Evolutionary conservation across 2,113 vertebrate species (phyloP).

Genomic region (Dissostichus mawsoni): DNA sequence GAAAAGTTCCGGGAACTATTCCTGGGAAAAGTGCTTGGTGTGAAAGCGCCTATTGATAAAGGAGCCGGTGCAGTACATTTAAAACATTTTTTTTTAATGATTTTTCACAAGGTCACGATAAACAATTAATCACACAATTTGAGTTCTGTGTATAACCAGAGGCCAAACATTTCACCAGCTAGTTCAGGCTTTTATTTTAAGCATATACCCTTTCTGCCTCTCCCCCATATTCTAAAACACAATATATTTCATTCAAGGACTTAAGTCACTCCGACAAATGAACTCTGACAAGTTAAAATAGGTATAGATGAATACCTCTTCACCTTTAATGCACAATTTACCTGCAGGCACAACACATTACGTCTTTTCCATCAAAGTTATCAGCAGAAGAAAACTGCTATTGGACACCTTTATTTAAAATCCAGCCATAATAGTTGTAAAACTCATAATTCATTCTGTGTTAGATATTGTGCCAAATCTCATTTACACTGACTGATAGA

Average conservation of each 20-base stretch:
- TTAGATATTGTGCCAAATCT: slow-evolving; percentile 67
- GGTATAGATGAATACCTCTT: neutral
- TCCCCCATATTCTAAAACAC: slow-evolving; percentile 15
- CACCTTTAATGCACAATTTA: slow-evolving; percentile 29
- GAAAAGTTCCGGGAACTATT: too few species aligned
- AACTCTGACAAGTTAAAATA: slow-evolving; percentile 34
- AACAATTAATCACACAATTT: slow-evolving; percentile 59
- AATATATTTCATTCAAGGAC: slow-evolving; percentile 8
- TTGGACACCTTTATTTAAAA: slow-evolving; percentile 61
- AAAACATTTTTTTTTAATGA: too few species aligned
- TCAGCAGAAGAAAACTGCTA: slow-evolving; percentile 11
- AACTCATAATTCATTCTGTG: slow-evolving; percentile 54
- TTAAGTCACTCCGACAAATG: neutral
- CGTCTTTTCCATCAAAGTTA: slow-evolving; percentile 39
- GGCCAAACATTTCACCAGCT: slow-evolving; percentile 26
- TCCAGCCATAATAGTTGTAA: slow-evolving; percentile 36
- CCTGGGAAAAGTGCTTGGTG: too few species aligned
- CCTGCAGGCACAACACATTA: slow-evolving; percentile 29
- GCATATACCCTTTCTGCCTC: slow-evolving; percentile 1
- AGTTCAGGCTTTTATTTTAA: slow-evolving; percentile 23
- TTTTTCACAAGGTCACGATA: slow-evolving; percentile 34
- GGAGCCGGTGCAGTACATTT: slow-evolving; percentile 19
- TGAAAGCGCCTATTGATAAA: slow-evolving; percentile 7
- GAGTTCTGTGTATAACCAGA: slow-evolving; percentile 29
- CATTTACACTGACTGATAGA: slow-evolving; percentile 62